Conservation (phyloP, 2,113 vertebrate species). For the Ptilorrhoa leucosticta region DNA sequence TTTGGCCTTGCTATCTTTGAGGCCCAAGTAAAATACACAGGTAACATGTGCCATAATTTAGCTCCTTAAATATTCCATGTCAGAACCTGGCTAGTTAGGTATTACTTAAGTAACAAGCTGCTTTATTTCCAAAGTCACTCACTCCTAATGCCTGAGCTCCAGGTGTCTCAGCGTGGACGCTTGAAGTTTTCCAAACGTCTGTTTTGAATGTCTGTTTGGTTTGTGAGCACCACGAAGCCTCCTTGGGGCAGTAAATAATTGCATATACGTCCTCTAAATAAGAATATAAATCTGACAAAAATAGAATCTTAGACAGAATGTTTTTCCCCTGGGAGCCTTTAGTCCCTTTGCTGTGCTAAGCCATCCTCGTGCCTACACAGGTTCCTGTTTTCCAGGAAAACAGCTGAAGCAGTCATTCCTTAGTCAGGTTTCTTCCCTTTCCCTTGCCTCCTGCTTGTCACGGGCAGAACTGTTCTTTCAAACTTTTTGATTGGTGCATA, state of each 20-base stretch:
- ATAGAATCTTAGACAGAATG: neutral
- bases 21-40: neutral
- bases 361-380: neutral
- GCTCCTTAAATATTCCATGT: neutral
- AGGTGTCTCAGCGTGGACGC: neutral
- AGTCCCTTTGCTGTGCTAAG: neutral
- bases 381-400: neutral
- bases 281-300: neutral
- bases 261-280: neutral
- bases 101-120: neutral
- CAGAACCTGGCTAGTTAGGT: neutral
- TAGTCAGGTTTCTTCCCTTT: neutral
- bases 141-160: neutral
- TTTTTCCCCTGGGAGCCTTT: neutral
- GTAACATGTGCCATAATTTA: neutral
- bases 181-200: neutral
- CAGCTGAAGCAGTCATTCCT: neutral
- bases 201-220: neutral
- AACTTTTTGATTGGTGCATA: conserved; percentile 47
- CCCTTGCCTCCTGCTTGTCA: neutral
- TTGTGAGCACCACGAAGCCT: neutral
- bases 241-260: neutral
- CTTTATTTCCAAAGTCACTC: neutral
- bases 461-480: neutral
- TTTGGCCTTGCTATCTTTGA: neutral